Evolutionary conservation across 2,797 vertebrate species (phyloP).

Genomic region (Phoxinus dragarum): DNA sequence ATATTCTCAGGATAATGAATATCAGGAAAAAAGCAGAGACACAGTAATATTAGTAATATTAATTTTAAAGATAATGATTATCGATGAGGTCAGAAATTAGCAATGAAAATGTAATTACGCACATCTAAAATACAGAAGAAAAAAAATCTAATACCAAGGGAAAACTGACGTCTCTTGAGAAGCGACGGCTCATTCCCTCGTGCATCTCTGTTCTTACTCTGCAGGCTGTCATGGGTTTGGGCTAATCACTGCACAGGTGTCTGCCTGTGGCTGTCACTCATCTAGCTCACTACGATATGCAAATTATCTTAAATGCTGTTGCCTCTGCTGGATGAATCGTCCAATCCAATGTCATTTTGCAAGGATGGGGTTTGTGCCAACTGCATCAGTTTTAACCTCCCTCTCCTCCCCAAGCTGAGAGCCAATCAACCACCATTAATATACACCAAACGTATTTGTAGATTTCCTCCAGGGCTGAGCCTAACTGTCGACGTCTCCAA

Average conservation of each 20-base stretch:
- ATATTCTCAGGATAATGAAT: slow-evolving; percentile 4
- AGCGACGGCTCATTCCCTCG: slow-evolving; percentile 9
- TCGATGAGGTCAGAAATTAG: neutral
- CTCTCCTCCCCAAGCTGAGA: slow-evolving; percentile 18
- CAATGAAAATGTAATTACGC: neutral
- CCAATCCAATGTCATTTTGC: slow-evolving; percentile 51
- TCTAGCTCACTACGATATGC: slow-evolving; percentile 39
- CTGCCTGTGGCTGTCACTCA: slow-evolving; percentile 57
- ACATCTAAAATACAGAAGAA: slow-evolving; percentile 2
- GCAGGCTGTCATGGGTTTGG: slow-evolving; percentile 50
- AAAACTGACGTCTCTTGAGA: slow-evolving; percentile 23
- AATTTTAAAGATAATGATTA: slow-evolving; percentile 4
- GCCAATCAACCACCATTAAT: slow-evolving; percentile 38
- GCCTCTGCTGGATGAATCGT: slow-evolving; percentile 37
- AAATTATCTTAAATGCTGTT: slow-evolving; percentile 44
- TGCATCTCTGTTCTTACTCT: slow-evolving; percentile 32
- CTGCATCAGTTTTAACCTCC: slow-evolving; percentile 38
- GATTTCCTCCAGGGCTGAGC: slow-evolving; percentile 38
- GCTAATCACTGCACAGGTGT: slow-evolving; percentile 59
- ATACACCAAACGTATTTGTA: slow-evolving; percentile 28
- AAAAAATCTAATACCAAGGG: neutral
- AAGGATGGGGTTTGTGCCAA: slow-evolving; percentile 51
- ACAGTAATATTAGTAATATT: neutral
- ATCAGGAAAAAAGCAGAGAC: neutral
- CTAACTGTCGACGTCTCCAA: slow-evolving; percentile 52